These are phyloP conservation scores for Drosophila tani DNA, from an alignment of 1,140 invertebrate species.

Conservation along the genomic window DNA sequence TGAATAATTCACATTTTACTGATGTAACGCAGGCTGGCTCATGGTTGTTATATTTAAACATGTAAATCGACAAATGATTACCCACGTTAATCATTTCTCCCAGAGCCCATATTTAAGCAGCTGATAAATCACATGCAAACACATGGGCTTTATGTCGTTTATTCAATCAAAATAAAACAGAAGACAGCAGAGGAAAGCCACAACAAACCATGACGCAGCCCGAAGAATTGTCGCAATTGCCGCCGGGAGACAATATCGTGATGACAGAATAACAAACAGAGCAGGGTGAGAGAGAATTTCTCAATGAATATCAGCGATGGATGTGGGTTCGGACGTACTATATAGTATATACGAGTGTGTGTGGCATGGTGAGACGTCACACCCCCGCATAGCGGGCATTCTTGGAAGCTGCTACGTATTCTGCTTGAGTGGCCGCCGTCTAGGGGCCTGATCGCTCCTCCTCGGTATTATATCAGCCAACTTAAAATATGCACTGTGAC, in stretches of 20 bases:
- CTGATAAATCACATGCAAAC: conserved; percentile 69
- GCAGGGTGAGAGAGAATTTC: conserved; percentile 41
- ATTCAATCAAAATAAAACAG: conserved; percentile 36
- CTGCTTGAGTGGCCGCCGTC: conserved; percentile 52
- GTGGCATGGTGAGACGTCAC: conserved; percentile 42
- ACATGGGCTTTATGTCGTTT: conserved; percentile 40
- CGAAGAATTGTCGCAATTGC: conserved; percentile 76
- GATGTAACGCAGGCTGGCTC: conserved; percentile 3
- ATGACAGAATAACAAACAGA: conserved; percentile 31
- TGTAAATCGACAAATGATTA: conserved; percentile 32
- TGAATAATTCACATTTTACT: conserved; percentile 25
- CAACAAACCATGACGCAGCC: conserved; percentile 72
- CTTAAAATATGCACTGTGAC: conserved; percentile 79
- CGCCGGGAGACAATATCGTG: conserved; percentile 17
- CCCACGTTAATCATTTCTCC: conserved; percentile 35
- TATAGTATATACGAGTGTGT: conserved; percentile 7
- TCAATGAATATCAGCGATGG: conserved; percentile 72
- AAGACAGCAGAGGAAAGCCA: conserved; percentile 23
- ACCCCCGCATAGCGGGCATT: conserved; percentile 71
- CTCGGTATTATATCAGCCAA: conserved; percentile 66
- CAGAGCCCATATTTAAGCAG: conserved; percentile 25
- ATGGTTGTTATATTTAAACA: conserved; percentile 20
- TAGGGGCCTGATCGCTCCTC: conserved; percentile 39
- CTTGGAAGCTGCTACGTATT: conserved; percentile 66
- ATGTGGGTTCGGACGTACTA: conserved; percentile 15